A percentile compares a stretch with the other conserved stretches of the same genome.
phyloP scores from a whole-genome alignment of 2,888 invertebrate genomes.

The Callyntrura sp. region DNA sequence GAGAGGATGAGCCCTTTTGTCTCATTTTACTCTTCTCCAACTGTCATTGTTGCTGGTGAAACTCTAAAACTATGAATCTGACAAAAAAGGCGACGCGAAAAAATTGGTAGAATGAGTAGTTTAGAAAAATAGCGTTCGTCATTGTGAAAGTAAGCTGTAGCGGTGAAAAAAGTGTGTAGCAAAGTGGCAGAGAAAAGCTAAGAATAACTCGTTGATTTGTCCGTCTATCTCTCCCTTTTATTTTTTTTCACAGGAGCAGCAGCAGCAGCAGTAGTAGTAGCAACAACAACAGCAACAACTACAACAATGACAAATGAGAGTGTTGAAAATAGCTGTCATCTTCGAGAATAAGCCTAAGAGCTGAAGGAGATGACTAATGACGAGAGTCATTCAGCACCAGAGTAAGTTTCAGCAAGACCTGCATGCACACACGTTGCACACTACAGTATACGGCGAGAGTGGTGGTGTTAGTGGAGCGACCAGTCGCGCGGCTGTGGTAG shows the following conservation, averaged over 20 bases:
- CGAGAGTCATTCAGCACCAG: slow-evolving; percentile 69
- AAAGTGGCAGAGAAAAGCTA: slow-evolving; percentile 42
- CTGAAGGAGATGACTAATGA: slow-evolving; percentile 77
- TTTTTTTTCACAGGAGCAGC: neutral
- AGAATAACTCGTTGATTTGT: slow-evolving; percentile 77
- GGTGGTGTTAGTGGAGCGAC: neutral
- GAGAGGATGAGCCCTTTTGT: neutral
- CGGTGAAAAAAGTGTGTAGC: neutral
- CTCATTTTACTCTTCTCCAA: neutral
- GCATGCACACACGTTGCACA: slow-evolving; percentile 6
- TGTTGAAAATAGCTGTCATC: slow-evolving; percentile 81
- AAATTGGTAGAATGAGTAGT: slow-evolving; percentile 42
- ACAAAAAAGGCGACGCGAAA: slow-evolving; percentile 35
- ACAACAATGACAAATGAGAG: slow-evolving; percentile 81
- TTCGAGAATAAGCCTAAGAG: slow-evolving; percentile 76
- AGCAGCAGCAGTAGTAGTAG: neutral
- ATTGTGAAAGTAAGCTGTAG: slow-evolving; percentile 35
- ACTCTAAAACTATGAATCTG: slow-evolving; percentile 53
- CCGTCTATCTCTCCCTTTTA: slow-evolving; percentile 62
- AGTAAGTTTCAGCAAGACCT: slow-evolving; percentile 9
- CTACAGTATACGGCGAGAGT: neutral
- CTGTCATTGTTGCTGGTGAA: neutral
- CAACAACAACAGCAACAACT: slow-evolving; percentile 27
- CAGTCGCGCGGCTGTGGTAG: neutral
- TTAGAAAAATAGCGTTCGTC: neutral